Evolutionary conservation across 2,113 vertebrate species (phyloP), one percentile per base, ranked within the genome.

Genomic region (Brienomyrus brachyistius): DNA sequence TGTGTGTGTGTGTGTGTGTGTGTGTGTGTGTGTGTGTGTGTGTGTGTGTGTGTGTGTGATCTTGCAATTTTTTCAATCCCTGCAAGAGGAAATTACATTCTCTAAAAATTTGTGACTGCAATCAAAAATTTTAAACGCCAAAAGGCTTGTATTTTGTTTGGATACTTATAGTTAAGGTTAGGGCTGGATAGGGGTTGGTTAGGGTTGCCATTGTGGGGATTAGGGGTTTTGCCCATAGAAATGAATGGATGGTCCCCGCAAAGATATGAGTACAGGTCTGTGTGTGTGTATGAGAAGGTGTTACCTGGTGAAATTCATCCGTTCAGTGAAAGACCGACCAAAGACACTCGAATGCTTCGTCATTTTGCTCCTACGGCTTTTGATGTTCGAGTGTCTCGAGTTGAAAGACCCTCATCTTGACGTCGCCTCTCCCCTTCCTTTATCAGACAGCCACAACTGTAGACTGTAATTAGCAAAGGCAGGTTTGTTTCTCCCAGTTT

Each of bases 401-500:
- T 48, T 84, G 85, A 52, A 50, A 50, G 48, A 10, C 50, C n/a
- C 48, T n/a, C 27, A 3, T 19, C n/a, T 11, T 5, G n/a, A 23
- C 13, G 4, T 17, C n/a, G 4, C 50, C 50, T 54, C n/a, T 23
- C 5, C n/a, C 50, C 23, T n/a, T 13, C 21, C 9, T 54, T 62
- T 88, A 45, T 66, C 31, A 88, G 87, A 88, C 87, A 88, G 43
- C 40, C 86, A 27, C 7, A 86, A 19, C 85, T 51, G 51, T 35
- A 35, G 85, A 11, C 50, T 86, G 85, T 56, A 27, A 87, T 54
- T 89, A 52, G 48, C 13, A 23, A 47, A 45, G 52, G 52, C 52
- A 74, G 7, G 31, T 74, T 89, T 50, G 51, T 70, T 21, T 89
- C 45, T 88, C 54, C 43, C 50, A 82, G 35, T 85, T 90, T 9